Evolutionary conservation across 1,140 invertebrate species (phyloP), one percentile per base, ranked within the genome.

Genomic region (Zaprionus africanus): DNA sequence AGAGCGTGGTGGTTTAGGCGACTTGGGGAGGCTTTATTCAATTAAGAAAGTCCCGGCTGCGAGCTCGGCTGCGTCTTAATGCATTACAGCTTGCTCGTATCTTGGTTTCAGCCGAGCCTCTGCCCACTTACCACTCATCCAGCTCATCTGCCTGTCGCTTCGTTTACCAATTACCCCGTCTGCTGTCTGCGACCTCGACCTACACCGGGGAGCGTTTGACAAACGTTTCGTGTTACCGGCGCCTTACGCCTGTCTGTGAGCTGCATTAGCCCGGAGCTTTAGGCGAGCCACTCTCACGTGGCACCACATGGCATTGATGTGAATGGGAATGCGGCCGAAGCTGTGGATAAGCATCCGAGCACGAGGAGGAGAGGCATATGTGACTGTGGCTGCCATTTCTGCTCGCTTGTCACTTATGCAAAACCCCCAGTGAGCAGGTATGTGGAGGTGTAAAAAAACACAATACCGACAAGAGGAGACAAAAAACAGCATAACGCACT

Each of bases 371-470:
- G n/a, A 3, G 7, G 41, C 51, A 51, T 51, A 51, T 59, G 67
- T 67, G 57, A 41, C 61, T 62, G 76, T 13, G 34, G 28, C 26
- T 56, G 65, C 41, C 28, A 36, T 46, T 49, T 65, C 36, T 54
- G 66, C 19, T 43, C 49, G 66, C 56, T 70, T 90, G 81, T 88
- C 84, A 88, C 85, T 88, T 88, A 88, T 88, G 84, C 84, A 88
- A 88, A 88, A 81, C 83, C 84, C 85, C 81, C 72, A 88, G 88
- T 88, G 84, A 51, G 19, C 60, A 81, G 70, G 80, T 72, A 76
- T 76, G 78, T 74, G 56, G 71, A 87, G 83, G 85, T 90, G 84
- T 78, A 81, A 83, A 69, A 76, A 88, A 51, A 2, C n/a, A 31
- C 60, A 66, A 12, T 83, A 83, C 56, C 11, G 24, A 9, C 19